phyloP scores from a whole-genome alignment of 2,113 vertebrate genomes.

The Poicephalus meyeri region DNA sequence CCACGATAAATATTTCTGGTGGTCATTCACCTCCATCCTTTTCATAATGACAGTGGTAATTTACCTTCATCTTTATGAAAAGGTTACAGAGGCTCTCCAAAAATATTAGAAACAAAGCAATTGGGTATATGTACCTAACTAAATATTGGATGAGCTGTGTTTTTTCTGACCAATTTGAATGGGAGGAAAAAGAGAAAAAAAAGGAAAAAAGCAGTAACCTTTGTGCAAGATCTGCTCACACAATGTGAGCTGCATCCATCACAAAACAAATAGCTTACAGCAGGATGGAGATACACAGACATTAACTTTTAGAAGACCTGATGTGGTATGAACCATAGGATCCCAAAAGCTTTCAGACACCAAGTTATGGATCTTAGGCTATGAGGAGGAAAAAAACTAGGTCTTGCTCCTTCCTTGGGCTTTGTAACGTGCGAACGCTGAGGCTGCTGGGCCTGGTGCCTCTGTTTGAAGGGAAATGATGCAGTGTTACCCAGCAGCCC shows the following conservation, averaged over 20 bases:
- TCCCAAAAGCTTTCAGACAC: neutral
- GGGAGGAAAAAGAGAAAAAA: fast-evolving
- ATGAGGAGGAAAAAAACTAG: neutral
- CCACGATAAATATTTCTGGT: neutral
- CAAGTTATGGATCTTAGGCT: neutral
- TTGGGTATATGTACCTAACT: neutral
- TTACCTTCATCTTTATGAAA: neutral
- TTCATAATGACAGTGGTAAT: neutral
- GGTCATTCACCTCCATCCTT: neutral
- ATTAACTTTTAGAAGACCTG: neutral
- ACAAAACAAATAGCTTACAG: neutral
- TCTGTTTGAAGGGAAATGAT: neutral
- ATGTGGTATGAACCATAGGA: neutral
- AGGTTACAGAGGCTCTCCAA: neutral
- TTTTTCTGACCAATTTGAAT: neutral
- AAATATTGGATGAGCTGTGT: neutral
- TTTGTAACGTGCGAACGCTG: neutral
- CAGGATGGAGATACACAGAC: neutral
- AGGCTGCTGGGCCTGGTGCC: neutral
- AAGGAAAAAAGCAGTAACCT: neutral
- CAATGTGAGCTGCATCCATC: neutral
- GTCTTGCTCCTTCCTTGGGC: neutral
- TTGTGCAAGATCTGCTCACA: neutral
- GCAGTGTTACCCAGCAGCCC: neutral
- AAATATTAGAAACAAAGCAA: neutral